phyloP scores from a whole-genome alignment of 37 sponge, comb jelly and placozoan species.

The Haliclona indistincta region DNA sequence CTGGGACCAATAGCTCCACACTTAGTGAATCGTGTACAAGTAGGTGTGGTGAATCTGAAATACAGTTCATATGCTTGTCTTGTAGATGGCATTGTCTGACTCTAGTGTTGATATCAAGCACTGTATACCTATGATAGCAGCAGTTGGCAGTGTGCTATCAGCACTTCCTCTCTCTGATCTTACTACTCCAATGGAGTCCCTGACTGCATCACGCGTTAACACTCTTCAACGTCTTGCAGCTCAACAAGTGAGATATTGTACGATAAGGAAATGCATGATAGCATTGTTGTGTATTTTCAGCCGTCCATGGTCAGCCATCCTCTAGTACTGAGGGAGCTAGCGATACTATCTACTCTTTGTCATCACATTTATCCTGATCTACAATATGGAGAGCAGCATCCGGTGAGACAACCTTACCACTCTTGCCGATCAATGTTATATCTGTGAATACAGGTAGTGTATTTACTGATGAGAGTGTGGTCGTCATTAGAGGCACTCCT shows the following conservation, averaged over 20 bases:
- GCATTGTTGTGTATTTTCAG: background rate
- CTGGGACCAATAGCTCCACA: slow-evolving; percentile 27
- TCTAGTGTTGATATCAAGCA: background rate
- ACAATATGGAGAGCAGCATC: slow-evolving; percentile 63
- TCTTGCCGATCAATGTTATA: background rate
- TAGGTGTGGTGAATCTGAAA: background rate
- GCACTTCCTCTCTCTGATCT: slow-evolving; percentile 32
- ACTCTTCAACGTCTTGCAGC: slow-evolving; percentile 1
- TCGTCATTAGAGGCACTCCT: slow-evolving; percentile 48
- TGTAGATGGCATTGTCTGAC: too few species aligned
- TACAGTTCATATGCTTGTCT: too few species aligned
- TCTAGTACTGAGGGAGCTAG: slow-evolving; percentile 53
- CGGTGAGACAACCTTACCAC: slow-evolving; percentile 31
- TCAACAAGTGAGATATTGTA: slow-evolving; percentile 9
- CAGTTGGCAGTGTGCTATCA: slow-evolving; percentile 64
- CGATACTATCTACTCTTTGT: slow-evolving; percentile 46
- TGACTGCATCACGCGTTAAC: slow-evolving; percentile 24
- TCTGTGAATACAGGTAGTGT: slow-evolving; percentile 25
- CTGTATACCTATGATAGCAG: slow-evolving; percentile 28
- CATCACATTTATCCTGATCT: slow-evolving; percentile 45
- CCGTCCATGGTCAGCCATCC: slow-evolving; percentile 3
- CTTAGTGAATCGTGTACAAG: slow-evolving; percentile 53
- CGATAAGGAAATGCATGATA: too few species aligned
- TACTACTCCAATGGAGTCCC: slow-evolving; percentile 18
- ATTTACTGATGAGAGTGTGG: slow-evolving; percentile 47